Evolutionary conservation across 2,113 vertebrate species (phyloP), one percentile per base, ranked within the genome.

Genomic region (Hucho hucho): DNA sequence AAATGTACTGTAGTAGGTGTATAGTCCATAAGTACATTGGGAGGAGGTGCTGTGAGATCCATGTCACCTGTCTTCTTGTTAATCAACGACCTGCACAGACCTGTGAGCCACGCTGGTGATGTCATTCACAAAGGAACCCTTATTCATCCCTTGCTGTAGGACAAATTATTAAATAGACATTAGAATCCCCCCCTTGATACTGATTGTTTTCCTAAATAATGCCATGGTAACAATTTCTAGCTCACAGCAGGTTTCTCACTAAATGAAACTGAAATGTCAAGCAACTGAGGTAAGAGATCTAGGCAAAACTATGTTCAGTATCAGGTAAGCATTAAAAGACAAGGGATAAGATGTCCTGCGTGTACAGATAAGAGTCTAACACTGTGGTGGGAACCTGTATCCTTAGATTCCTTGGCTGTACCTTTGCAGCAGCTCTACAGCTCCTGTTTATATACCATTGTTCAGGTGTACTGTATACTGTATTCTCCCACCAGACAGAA

Each of bases 71-170:
- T 61, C 58, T 0, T 43, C 89, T 91, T 77, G 1, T 81, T 83
- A 92, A 4, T 89, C 81, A 12, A 89, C 22, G 2, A 84, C 76
- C 37, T 90, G 87, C 53, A 70, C 1, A 4, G 87, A 86, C 74
- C 71, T 91, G 64, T 86, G 73, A 4, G 77, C 89, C 3, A 84
- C 78, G 7, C 53, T 81, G 66, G 93, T 94, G 79, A 74, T 6
- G 24, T 93, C 89, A 68, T 94, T 95, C 75, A 94, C 79, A 76
- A 95, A 95, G 0, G 73, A 69, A 24, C 89, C 93, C 87, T 97
- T 96, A 25, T 82, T 92, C 78, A 98, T 93, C 11, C 96, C 96
- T 94, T 95, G 93, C 97, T 99, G 95, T 53, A 84, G 79, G 72
- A 80, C 13, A 86, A 72, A 82, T 24, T 18, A 43, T 2, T 59